A percentile compares a stretch with the other conserved stretches of the same genome.
Conservation (phyloP, 2,113 vertebrate species). For the Nestor notabilis region DNA sequence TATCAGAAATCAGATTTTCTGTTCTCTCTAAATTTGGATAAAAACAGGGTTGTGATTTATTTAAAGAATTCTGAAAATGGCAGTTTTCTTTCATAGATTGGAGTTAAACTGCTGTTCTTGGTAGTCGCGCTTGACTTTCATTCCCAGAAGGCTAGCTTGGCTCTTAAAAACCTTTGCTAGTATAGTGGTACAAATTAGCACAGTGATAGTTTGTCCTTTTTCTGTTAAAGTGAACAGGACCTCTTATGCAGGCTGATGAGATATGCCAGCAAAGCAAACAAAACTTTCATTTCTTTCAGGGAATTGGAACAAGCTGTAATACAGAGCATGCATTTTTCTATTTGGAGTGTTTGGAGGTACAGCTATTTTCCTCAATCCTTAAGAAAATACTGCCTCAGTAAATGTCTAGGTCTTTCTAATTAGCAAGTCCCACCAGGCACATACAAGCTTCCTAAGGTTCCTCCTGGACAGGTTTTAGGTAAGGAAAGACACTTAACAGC, state of each 20-base stretch:
- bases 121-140: background rate
- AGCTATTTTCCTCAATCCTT: background rate
- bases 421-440: background rate
- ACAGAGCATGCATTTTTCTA: accelerated
- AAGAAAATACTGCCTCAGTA: background rate
- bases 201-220: background rate
- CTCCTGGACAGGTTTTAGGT: background rate
- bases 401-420: background rate
- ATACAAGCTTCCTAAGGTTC: background rate
- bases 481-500: background rate
- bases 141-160: background rate
- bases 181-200: background rate
- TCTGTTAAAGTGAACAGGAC: background rate
- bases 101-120: background rate
- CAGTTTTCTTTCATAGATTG: background rate
- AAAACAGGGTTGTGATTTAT: background rate
- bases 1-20: background rate
- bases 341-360: background rate
- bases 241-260: background rate
- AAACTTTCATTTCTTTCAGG: background rate
- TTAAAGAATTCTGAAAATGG: background rate
- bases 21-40: background rate
- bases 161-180: background rate
- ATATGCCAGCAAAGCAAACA: background rate
- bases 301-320: background rate